Percentiles rank a stretch among this genome's conserved stretches.
Evolutionary conservation across 2,797 vertebrate genomes (phyloP).

Genomic region (Xiphorhynchus erythropygius): DNA sequence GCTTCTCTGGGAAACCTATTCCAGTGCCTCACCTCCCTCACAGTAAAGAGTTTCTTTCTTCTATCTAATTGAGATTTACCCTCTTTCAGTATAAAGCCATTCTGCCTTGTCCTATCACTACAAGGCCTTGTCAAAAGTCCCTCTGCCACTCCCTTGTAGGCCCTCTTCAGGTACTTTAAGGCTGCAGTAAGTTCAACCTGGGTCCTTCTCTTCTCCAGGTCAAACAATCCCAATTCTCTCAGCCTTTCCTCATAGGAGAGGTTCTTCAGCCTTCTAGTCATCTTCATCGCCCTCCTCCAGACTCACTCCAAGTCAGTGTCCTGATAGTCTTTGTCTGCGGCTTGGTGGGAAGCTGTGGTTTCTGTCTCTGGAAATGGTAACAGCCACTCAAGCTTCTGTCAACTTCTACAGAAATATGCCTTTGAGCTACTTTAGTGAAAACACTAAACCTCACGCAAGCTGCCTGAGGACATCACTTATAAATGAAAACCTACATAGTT

Average conservation of each 20-base stretch:
- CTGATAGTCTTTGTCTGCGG: not conserved
- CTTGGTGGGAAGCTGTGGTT: not conserved
- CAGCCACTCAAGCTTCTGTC: not conserved
- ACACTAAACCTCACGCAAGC: not conserved
- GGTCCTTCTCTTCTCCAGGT: not conserved
- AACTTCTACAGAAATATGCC: not conserved
- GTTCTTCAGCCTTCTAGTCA: not conserved
- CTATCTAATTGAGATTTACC: not conserved
- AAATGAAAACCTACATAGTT: not conserved
- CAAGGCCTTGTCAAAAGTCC: not conserved
- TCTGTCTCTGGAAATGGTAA: not conserved
- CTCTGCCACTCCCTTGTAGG: not conserved
- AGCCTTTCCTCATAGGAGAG: not conserved
- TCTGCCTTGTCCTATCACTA: not conserved
- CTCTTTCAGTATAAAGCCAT: not conserved
- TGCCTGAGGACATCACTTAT: not conserved
- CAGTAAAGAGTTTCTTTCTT: not conserved
- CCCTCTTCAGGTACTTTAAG: not conserved
- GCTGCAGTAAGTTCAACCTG: not conserved
- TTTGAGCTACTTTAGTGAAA: not conserved
- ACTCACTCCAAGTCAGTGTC: fast-evolving
- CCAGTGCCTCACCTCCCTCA: not conserved
- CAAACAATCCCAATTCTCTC: not conserved
- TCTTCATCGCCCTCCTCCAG: not conserved
- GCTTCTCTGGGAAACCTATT: not conserved